phyloP scores from a whole-genome alignment of 2,888 invertebrate species.

The Hyles lineata region DNA sequence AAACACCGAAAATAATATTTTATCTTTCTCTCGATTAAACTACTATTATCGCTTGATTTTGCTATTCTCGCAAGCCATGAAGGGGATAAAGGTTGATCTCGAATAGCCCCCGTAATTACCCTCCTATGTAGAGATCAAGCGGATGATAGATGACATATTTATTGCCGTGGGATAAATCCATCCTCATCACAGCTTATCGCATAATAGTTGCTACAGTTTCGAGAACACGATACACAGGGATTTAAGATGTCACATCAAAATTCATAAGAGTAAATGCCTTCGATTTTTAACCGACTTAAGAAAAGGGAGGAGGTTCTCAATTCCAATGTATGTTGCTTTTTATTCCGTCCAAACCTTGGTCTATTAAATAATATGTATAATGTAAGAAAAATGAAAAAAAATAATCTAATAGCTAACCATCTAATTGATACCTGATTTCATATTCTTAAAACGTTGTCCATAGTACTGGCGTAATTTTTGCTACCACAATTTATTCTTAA shows the following conservation, averaged over 20 bases:
- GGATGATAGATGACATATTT: conserved; percentile 23
- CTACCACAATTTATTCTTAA: too few species aligned
- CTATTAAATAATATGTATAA: too few species aligned
- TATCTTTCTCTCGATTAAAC: neutral
- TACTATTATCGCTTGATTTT: neutral
- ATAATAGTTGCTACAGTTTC: conserved; percentile 9
- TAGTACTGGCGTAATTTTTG: too few species aligned
- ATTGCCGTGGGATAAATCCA: conserved; percentile 17
- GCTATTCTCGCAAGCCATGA: neutral
- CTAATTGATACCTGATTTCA: neutral
- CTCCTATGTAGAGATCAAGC: conserved; percentile 10
- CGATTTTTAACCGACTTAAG: too few species aligned
- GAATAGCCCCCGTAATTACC: conserved; percentile 16
- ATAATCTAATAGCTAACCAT: neutral
- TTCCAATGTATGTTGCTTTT: too few species aligned
- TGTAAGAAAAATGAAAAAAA: too few species aligned
- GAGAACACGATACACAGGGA: neutral
- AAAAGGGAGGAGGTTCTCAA: too few species aligned
- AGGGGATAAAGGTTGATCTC: conserved; percentile 14
- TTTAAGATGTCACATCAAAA: neutral
- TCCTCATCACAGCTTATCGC: conserved; percentile 8
- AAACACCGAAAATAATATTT: too few species aligned
- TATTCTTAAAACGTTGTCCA: neutral
- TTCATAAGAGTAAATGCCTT: neutral
- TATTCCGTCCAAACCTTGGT: too few species aligned